A percentile compares a stretch with the other conserved stretches of the same genome.
These are phyloP conservation scores for Leucophenga maculata DNA, from an alignment of 2,888 invertebrate species.

Conservation along the genomic window DNA sequence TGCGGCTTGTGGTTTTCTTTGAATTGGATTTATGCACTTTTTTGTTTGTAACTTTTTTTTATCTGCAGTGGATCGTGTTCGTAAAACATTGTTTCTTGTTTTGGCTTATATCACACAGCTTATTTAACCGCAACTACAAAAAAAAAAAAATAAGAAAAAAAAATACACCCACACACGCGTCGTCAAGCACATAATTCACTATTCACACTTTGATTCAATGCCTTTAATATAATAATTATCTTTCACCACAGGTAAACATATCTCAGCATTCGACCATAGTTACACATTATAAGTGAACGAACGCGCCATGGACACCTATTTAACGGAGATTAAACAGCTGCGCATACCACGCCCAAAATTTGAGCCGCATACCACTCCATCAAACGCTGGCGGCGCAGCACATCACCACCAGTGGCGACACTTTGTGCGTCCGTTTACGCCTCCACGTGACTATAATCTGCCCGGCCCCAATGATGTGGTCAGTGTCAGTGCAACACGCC, in stretches of 20 bases:
- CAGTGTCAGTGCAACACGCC: neutral
- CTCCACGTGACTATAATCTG: slow-evolving; percentile 84
- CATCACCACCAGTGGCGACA: slow-evolving; percentile 55
- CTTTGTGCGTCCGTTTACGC: slow-evolving; percentile 78
- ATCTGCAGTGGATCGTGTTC: slow-evolving; percentile 12
- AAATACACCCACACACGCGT: too few species aligned
- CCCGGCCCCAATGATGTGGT: slow-evolving; percentile 65
- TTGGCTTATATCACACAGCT: slow-evolving; percentile 20
- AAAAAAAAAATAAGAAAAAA: too few species aligned
- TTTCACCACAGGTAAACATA: too few species aligned
- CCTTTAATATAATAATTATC: too few species aligned
- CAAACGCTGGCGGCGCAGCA: slow-evolving; percentile 38
- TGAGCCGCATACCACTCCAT: slow-evolving; percentile 72
- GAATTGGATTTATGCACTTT: slow-evolving; percentile 1
- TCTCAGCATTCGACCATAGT: neutral
- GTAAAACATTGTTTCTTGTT: slow-evolving; percentile 9
- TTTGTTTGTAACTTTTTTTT: too few species aligned
- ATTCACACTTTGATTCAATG: too few species aligned
- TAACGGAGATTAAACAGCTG: slow-evolving; percentile 86
- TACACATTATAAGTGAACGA: neutral
- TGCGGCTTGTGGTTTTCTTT: slow-evolving; percentile 10
- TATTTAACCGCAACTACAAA: slow-evolving; percentile 24
- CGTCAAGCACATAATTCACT: too few species aligned
- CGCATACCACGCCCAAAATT: slow-evolving; percentile 90
- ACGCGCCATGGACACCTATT: slow-evolving; percentile 85